These are phyloP conservation scores for Neocrepidodera transversa DNA, from an alignment of 2,888 invertebrate genomes.

Conservation along the genomic window DNA sequence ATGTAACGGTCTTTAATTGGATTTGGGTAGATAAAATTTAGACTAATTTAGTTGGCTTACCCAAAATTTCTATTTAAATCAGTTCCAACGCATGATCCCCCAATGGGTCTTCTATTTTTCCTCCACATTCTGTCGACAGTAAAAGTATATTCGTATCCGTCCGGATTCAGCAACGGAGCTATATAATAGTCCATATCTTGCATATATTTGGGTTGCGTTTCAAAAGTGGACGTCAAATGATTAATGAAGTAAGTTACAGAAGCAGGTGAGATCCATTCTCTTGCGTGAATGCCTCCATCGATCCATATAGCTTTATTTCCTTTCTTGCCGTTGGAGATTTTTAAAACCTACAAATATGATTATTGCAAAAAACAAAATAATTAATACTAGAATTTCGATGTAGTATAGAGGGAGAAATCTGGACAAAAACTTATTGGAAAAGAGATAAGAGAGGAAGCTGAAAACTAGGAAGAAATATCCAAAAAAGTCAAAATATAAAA, in stretches of 20 bases:
- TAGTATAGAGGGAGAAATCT: no score
- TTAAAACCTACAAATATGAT: constrained; percentile 54
- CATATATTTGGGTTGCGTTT: constrained; percentile 69
- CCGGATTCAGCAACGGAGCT: constrained; percentile 79
- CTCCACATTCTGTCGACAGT: constrained; percentile 83
- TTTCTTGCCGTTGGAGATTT: constrained; percentile 73
- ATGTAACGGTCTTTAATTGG: no score
- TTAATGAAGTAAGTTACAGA: constrained; percentile 79
- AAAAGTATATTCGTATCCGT: constrained; percentile 89
- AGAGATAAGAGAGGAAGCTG: no score
- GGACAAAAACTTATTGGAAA: no score
- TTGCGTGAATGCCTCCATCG: constrained; percentile 76
- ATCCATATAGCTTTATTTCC: constrained; percentile 68
- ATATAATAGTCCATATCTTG: constrained; percentile 85
- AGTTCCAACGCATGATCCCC: constrained; percentile 69
- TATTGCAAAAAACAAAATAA: no score
- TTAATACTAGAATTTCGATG: no score
- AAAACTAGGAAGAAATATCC: no score
- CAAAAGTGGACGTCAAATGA: constrained; percentile 72
- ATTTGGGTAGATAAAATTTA: no score
- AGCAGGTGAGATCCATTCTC: constrained; percentile 90
- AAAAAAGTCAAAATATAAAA: no score
- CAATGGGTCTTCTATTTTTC: constrained; percentile 69
- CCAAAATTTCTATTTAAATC: constrained; percentile 90
- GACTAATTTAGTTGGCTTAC: no score